Conservation (phyloP, 2,888 invertebrate species). For the Heliconius ismenius region DNA sequence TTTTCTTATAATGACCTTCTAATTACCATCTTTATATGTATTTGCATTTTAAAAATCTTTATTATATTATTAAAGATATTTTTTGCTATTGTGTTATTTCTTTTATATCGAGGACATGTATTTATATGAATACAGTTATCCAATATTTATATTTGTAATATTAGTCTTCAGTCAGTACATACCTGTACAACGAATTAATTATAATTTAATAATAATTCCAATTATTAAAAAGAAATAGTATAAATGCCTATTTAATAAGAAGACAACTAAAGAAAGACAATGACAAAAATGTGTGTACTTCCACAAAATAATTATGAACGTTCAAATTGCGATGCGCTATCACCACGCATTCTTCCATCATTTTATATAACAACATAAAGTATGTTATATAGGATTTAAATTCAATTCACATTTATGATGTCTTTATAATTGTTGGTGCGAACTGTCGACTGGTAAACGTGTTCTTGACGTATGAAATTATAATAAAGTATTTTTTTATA, state of each 20-base stretch:
- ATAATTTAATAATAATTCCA: neutral
- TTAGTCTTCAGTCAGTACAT: too few relatives aligned
- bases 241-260: neutral
- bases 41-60: too few relatives aligned
- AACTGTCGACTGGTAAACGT: conserved; percentile 19
- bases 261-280: neutral
- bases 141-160: too few relatives aligned
- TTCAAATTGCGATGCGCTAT: neutral
- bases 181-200: too few relatives aligned
- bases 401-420: conserved; percentile 29
- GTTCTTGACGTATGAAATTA: conserved; percentile 24
- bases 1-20: neutral
- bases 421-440: conserved; percentile 23
- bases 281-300: neutral
- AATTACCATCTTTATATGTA: too few relatives aligned
- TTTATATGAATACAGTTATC: too few relatives aligned
- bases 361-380: conserved; percentile 26
- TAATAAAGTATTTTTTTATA: conserved; percentile 9
- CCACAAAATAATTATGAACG: neutral
- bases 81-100: too few relatives aligned
- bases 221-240: neutral
- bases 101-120: too few relatives aligned
- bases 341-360: conserved; percentile 1
- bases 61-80: too few relatives aligned
- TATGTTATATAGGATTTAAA: conserved; percentile 24